Evolutionary conservation across 2,888 invertebrate genomes (phyloP), one percentile per base, ranked within the genome.

Genomic region (Drosophila lacicola): DNA sequence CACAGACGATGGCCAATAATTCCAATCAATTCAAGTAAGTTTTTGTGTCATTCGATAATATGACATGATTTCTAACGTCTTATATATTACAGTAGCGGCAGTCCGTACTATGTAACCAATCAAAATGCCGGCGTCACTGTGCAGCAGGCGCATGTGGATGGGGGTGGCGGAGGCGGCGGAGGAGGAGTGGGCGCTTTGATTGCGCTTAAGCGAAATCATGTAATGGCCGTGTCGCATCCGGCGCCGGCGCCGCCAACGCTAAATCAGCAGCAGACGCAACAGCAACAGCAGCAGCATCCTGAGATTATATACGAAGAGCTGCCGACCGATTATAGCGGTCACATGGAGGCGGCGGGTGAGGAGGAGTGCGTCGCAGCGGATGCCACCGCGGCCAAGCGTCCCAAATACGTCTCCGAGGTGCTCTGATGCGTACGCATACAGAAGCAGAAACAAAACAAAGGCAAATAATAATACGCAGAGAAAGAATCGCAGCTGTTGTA

Each of bases 21-120:
- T 88, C 91, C 76, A 91, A 91, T 80, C 92, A 92, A 84, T 92
- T 91, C 82, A 92, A 87, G 92, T 92, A 42, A 82, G 88, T 79
- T 36, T 34, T 29, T 21, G 17, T 14, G 5, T 2, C 8, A 4
- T 34, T 21, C 11, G 8, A 4, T 29, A n/a, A 57, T 41, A 13
- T 14, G n/a, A 44, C 2, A 19, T 13, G 2, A 41, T 50, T 29
- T 13, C 14, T 3, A 36, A 34, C n/a, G 11, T 4, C 5, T 33
- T 29, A n/a, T 54, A 11, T 56, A 13, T 78, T 66, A 21, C 57
- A 89, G 88, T 74, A 90, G 88, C 71, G 90, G 90, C 78, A 91
- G 89, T 78, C 89, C 91, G 65, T 91, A 91, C 82, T 91, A 91
- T 76, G 85, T 90, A 78, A 81, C 90, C 70, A 91, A 90, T 90